Evolutionary conservation across 2,113 vertebrate genomes (phyloP).

Genomic region (Stigmatopora argus): DNA sequence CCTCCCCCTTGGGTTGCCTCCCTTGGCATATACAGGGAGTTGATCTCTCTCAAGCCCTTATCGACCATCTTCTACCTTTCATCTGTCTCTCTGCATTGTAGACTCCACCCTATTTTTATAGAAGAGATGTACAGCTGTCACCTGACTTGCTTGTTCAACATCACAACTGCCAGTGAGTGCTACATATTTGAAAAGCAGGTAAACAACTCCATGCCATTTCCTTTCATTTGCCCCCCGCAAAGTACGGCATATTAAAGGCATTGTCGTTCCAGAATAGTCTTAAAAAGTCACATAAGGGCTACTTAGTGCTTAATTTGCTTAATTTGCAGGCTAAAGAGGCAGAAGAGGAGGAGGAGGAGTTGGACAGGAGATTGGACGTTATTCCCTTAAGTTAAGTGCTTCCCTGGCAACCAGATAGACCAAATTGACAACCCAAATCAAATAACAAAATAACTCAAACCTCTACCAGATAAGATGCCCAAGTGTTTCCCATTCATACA

Average conservation of each 20-base stretch:
- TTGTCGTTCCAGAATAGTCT: neutral
- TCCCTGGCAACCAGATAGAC: conserved; percentile 60
- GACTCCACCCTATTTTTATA: conserved; percentile 31
- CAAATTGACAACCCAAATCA: conserved; percentile 40
- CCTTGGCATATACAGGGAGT: conserved; percentile 31
- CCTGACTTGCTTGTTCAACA: conserved; percentile 20
- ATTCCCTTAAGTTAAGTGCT: conserved; percentile 55
- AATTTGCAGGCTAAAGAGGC: conserved; percentile 29
- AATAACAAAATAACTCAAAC: conserved; percentile 24
- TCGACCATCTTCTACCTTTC: conserved; percentile 49
- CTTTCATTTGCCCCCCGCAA: neutral
- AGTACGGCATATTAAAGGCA: neutral
- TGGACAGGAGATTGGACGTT: conserved; percentile 47
- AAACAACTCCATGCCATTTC: neutral
- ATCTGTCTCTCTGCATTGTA: conserved; percentile 59
- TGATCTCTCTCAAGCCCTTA: conserved; percentile 46
- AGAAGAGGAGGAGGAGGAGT: conserved; percentile 20
- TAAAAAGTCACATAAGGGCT: conserved; percentile 18
- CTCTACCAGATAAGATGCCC: conserved; percentile 19
- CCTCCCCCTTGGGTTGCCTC: conserved; percentile 15
- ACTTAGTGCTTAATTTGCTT: conserved; percentile 16
- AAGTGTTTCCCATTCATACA: neutral
- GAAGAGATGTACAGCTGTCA: conserved; percentile 16
- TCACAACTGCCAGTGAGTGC: neutral
- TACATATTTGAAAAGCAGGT: no score